phyloP scores from a whole-genome alignment of 2,113 vertebrate species.

The Charadrius vociferus region DNA sequence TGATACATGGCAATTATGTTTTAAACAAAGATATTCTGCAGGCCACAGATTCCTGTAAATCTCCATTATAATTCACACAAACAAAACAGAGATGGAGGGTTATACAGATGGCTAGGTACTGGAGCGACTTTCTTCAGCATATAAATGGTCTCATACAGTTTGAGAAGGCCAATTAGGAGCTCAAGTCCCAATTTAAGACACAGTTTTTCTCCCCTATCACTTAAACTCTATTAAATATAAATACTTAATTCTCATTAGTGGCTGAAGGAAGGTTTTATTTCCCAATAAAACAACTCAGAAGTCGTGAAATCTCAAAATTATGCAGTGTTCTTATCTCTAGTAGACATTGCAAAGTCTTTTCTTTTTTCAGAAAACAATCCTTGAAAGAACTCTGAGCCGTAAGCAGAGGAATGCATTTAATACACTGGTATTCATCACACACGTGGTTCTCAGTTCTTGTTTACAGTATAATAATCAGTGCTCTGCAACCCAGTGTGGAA shows the following conservation, averaged over 20 bases:
- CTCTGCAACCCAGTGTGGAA: not conserved
- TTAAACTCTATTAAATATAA: slow-evolving; percentile 58
- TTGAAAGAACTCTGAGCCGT: not conserved
- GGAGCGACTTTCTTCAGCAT: not conserved
- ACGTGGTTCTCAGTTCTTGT: not conserved
- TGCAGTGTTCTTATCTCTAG: not conserved
- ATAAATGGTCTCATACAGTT: not conserved
- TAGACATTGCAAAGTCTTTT: not conserved
- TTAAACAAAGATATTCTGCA: slow-evolving; percentile 33
- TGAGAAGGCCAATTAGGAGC: slow-evolving; percentile 9
- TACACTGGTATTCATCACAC: not conserved
- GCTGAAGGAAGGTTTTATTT: slow-evolving; percentile 22
- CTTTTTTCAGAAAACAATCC: not conserved
- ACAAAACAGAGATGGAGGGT: not conserved
- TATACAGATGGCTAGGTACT: slow-evolving; percentile 1
- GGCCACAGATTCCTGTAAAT: slow-evolving; percentile 38
- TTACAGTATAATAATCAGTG: not conserved
- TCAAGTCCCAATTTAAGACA: slow-evolving; percentile 2
- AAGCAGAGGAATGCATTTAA: not conserved
- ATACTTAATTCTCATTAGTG: slow-evolving; percentile 42
- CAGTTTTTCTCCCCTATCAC: slow-evolving; percentile 25
- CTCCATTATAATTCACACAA: not conserved
- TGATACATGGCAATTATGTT: not conserved
- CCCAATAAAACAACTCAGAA: slow-evolving; percentile 1
- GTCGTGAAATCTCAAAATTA: slow-evolving; percentile 10